Evolutionary conservation across 2,888 invertebrate species (phyloP).

Genomic region (Limenitis camilla): DNA sequence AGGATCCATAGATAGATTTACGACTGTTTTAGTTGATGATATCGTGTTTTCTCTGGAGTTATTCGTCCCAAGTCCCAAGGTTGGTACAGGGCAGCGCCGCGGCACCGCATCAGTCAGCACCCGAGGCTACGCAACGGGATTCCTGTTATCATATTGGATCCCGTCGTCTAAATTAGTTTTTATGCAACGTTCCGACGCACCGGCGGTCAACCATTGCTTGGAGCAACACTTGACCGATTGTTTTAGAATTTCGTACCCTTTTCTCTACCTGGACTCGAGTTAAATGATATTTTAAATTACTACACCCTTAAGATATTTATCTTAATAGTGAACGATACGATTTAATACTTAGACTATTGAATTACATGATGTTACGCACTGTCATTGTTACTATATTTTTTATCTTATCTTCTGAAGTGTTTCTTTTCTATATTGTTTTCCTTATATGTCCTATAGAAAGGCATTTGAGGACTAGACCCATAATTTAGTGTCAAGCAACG

Average conservation of each 20-base stretch:
- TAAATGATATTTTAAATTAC: conserved; percentile 10
- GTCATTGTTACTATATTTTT: too few species aligned
- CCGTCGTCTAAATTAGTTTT: conserved; percentile 68
- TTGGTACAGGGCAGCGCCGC: too few species aligned
- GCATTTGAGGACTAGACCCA: background rate
- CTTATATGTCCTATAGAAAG: background rate
- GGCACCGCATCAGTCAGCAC: conserved; percentile 37
- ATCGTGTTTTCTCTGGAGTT: conserved; percentile 4
- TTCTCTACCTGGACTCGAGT: conserved; percentile 55
- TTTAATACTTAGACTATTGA: background rate
- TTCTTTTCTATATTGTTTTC: background rate
- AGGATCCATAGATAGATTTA: background rate
- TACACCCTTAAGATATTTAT: conserved; percentile 4
- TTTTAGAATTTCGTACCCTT: conserved; percentile 51
- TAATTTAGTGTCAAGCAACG: conserved; percentile 11
- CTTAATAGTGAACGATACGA: background rate
- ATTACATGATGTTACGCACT: conserved; percentile 14
- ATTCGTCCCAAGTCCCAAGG: conserved; percentile 27
- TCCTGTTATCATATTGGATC: conserved; percentile 67
- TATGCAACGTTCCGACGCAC: conserved; percentile 46
- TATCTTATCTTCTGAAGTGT: too few species aligned
- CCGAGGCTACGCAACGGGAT: conserved; percentile 68
- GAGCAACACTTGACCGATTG: conserved; percentile 51
- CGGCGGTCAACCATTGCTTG: conserved; percentile 46
- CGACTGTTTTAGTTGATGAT: conserved; percentile 3